phyloP scores from a whole-genome alignment of 2,113 vertebrate species.

The Dermatemys mawii region DNA sequence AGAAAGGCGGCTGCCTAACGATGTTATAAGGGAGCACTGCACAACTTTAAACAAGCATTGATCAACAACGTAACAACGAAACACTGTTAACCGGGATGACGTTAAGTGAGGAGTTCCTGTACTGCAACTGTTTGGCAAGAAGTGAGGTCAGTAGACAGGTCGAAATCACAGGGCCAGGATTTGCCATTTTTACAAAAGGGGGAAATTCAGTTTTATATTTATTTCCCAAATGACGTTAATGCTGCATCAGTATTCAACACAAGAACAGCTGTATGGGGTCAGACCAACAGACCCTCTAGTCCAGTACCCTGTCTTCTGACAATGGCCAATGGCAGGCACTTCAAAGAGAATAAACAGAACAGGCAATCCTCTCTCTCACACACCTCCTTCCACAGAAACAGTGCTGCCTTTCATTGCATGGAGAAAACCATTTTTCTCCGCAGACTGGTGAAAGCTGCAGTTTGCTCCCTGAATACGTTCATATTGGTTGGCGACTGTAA shows the following conservation, averaged over 20 bases:
- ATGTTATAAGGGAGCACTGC: no score
- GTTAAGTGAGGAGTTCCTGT: no score
- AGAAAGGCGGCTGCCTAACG: no score
- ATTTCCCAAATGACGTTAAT: neutral
- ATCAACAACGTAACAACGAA: no score
- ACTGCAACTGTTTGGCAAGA: neutral
- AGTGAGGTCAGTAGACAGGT: neutral
- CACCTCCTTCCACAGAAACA: neutral
- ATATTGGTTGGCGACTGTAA: neutral
- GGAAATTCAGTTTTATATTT: neutral
- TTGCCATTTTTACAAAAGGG: neutral
- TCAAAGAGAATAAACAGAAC: neutral
- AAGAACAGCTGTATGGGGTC: neutral
- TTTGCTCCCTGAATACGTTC: neutral
- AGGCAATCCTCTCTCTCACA: neutral
- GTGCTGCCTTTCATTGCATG: neutral
- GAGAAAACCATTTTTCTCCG: neutral
- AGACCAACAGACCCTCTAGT: neutral
- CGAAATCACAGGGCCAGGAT: neutral
- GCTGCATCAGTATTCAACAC: neutral
- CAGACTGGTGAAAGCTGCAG: neutral
- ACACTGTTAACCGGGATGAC: no score
- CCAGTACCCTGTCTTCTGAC: neutral
- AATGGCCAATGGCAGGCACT: neutral
- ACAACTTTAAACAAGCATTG: no score